phyloP scores from a whole-genome alignment of 1,140 invertebrate species.

The Calephelis virginiensis region DNA sequence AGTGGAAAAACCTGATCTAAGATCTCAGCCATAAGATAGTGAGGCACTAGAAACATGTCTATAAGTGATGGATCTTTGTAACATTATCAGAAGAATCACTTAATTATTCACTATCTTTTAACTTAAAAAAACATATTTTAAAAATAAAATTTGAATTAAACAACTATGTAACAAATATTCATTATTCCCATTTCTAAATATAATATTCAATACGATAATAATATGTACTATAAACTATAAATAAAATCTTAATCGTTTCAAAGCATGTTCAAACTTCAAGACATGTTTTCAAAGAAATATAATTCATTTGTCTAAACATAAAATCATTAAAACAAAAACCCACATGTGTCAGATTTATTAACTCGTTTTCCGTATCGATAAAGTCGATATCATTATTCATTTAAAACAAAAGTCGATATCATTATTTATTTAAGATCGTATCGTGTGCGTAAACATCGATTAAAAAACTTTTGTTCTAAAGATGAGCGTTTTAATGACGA shows the following conservation, averaged over 20 bases:
- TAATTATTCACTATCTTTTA: too few relatives aligned
- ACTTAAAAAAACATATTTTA: too few relatives aligned
- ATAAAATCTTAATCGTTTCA: neutral
- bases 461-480: constrained; percentile 26
- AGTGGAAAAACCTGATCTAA: too few relatives aligned
- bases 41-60: too few relatives aligned
- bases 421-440: constrained; percentile 35
- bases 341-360: constrained; percentile 25
- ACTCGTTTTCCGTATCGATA: constrained; percentile 33
- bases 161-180: constrained; percentile 33
- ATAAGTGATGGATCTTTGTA: too few relatives aligned
- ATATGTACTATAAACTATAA: too few relatives aligned
- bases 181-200: neutral
- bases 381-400: constrained; percentile 1
- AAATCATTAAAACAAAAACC: constrained; percentile 9
- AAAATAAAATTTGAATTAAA: too few relatives aligned
- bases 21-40: too few relatives aligned
- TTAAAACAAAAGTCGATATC: constrained; percentile 30
- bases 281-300: constrained; percentile 1
- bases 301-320: constrained; percentile 1
- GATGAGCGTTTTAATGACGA: constrained; percentile 27
- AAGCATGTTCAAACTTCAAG: neutral
- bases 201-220: too few relatives aligned
- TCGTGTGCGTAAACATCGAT: constrained; percentile 25
- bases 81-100: too few relatives aligned